Evolutionary conservation across 2,113 vertebrate genomes (phyloP).

Genomic region (Lophochroa leadbeateri): DNA sequence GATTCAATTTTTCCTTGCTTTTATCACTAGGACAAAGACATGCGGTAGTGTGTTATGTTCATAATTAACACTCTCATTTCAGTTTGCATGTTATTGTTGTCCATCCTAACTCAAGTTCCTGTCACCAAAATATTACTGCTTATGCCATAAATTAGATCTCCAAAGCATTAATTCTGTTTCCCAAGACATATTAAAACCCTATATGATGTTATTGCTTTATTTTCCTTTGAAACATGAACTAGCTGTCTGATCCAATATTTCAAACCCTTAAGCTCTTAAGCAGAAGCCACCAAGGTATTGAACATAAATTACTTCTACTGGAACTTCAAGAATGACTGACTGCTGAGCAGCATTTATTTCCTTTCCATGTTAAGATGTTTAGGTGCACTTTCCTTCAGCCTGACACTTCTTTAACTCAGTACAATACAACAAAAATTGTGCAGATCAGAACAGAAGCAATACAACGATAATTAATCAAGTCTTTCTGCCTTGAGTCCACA

Average conservation of each 20-base stretch:
- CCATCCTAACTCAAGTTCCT: background rate
- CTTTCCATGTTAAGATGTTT: background rate
- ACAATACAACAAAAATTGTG: background rate
- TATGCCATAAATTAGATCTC: background rate
- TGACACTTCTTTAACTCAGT: background rate
- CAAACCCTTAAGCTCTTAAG: background rate
- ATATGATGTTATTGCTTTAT: background rate
- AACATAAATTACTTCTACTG: background rate
- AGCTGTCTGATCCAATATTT: conserved; percentile 10
- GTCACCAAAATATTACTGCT: background rate
- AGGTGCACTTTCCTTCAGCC: background rate
- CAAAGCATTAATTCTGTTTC: background rate
- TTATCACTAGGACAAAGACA: background rate
- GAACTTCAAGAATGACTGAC: background rate
- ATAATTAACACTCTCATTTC: background rate
- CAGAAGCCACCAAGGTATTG: background rate
- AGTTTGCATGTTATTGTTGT: background rate
- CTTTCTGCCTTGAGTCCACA: background rate
- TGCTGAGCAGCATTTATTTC: background rate
- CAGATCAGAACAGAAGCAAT: background rate
- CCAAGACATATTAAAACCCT: background rate
- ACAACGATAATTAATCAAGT: background rate
- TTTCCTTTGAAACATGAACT: conserved; percentile 2
- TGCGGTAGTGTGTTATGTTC: background rate
- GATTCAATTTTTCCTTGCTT: background rate